Percentiles rank a stretch among this genome's conserved stretches.
These are phyloP conservation scores for Phrynosoma platyrhinos DNA, from an alignment of 2,113 vertebrate species.

Conservation along the genomic window DNA sequence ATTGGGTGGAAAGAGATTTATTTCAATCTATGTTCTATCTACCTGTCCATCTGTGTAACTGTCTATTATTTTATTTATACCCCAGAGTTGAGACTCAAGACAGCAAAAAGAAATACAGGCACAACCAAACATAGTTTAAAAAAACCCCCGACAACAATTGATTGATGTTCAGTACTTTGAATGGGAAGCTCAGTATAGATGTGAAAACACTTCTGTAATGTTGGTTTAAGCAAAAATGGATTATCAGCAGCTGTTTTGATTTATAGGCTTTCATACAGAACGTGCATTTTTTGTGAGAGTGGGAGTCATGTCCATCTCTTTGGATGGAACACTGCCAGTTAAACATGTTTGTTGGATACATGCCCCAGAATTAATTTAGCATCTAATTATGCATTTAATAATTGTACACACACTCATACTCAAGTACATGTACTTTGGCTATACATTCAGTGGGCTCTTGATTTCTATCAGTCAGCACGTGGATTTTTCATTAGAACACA, in stretches of 20 bases:
- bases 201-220: constrained; percentile 20
- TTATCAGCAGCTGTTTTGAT: constrained; percentile 10
- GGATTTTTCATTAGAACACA: neutral
- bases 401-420: neutral
- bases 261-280: accelerated
- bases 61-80: no score
- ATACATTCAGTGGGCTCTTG: no score
- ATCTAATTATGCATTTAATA: neutral
- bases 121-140: no score
- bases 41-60: no score
- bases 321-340: neutral
- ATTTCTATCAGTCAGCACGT: neutral
- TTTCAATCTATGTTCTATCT: neutral
- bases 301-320: accelerated
- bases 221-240: neutral
- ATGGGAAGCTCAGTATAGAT: neutral
- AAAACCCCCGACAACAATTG: no score
- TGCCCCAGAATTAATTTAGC: neutral
- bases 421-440: neutral
- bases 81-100: no score
- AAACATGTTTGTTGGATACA: neutral
- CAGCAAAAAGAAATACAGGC: no score
- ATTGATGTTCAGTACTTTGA: neutral
- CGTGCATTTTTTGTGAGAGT: accelerated
- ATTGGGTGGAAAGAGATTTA: neutral